phyloP scores from a whole-genome alignment of 2,888 invertebrate species.

The Dicranocentrus wangi region DNA sequence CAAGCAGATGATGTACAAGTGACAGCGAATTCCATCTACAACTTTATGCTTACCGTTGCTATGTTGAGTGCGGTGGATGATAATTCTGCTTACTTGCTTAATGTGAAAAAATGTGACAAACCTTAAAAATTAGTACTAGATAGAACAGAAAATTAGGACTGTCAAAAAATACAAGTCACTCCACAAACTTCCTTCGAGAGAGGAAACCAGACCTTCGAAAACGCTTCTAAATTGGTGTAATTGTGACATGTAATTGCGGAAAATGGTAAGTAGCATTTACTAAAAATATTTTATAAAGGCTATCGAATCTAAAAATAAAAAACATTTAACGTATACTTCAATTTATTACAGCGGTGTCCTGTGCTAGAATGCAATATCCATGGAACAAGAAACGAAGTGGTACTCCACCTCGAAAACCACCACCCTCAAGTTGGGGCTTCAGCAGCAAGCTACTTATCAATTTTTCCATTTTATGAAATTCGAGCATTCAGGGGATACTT shows the following conservation, averaged over 20 bases:
- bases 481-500: constrained; percentile 44
- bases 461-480: constrained; percentile 37
- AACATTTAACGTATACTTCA: not conserved
- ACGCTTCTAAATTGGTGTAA: not conserved
- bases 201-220: not conserved
- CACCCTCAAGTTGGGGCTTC: constrained; percentile 30
- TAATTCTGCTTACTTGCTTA: no score
- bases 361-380: constrained; percentile 24
- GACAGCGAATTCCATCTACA: no score
- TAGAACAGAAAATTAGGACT: not conserved
- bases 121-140: no score
- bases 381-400: not conserved
- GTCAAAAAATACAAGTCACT: not conserved
- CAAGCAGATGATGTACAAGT: no score
- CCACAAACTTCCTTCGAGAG: not conserved
- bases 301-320: not conserved
- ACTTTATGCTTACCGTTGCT: no score
- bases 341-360: constrained; percentile 31
- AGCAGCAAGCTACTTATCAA: not conserved
- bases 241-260: no score
- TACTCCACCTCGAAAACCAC: not conserved
- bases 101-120: no score
- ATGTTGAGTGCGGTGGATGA: no score
- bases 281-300: not conserved
- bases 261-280: constrained; percentile 4